These are phyloP conservation scores for Trissolcus basalis DNA, from an alignment of 1,140 invertebrate species.

Conservation along the genomic window DNA sequence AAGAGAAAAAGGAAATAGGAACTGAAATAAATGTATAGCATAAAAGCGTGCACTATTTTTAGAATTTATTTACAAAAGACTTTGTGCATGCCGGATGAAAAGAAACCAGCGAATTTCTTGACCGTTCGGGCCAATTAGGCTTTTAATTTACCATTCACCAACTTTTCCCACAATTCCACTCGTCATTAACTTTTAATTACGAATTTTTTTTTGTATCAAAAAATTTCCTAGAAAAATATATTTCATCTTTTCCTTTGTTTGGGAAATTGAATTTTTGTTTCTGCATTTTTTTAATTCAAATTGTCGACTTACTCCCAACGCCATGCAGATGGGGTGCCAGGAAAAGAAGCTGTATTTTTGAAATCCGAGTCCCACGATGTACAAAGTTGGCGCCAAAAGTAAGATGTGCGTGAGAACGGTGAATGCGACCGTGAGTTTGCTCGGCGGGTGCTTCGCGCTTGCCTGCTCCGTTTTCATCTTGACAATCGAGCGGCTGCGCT, in stretches of 20 bases:
- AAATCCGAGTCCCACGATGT: conserved; percentile 66
- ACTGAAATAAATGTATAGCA: conserved; percentile 6
- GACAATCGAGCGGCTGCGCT: conserved; percentile 3
- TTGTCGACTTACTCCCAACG: conserved; percentile 69
- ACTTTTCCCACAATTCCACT: too few species aligned
- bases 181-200: too few species aligned
- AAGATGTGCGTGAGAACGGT: conserved; percentile 66
- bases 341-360: conserved; percentile 63
- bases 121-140: background rate
- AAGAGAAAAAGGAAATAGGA: conserved; percentile 12
- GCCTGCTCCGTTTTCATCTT: conserved; percentile 63
- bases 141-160: too few species aligned
- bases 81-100: too few species aligned
- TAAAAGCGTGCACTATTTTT: conserved; percentile 11
- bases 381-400: conserved; percentile 66
- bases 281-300: too few species aligned
- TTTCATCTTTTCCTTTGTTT: too few species aligned
- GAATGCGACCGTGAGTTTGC: conserved; percentile 55
- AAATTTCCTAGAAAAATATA: too few species aligned
- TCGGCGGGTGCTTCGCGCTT: conserved; percentile 58
- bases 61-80: conserved; percentile 9
- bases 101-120: too few species aligned
- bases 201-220: too few species aligned
- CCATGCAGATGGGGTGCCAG: conserved; percentile 73
- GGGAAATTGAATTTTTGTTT: too few species aligned